Evolutionary conservation across 2,797 vertebrate genomes (phyloP).

Genomic region (Eulemur coronatus): DNA sequence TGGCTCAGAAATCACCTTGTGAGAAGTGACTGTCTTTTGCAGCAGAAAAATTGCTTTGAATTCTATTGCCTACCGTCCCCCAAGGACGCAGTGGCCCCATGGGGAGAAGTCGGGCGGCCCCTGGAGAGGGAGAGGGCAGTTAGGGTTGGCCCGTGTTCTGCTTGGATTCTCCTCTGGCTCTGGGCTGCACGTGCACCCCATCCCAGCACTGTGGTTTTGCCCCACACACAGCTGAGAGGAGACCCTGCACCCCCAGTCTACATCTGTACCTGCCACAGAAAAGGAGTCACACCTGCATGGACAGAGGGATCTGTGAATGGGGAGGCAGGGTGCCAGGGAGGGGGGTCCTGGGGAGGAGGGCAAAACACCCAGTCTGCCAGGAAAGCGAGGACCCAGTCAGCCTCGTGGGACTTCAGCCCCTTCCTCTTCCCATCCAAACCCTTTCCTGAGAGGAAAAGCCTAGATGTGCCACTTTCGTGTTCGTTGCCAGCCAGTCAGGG

Average conservation of each 20-base stretch:
- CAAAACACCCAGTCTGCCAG: rapidly evolving
- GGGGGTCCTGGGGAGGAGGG: rapidly evolving
- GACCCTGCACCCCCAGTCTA: neutral
- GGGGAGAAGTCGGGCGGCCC: rapidly evolving
- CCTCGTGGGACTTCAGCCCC: neutral
- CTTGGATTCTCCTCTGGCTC: neutral
- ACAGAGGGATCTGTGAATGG: neutral
- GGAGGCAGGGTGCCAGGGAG: neutral
- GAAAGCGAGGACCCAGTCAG: neutral
- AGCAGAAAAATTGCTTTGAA: neutral
- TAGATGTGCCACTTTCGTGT: too few species aligned
- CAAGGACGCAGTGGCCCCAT: neutral
- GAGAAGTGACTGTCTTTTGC: neutral
- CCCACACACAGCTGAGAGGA: neutral
- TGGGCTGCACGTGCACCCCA: neutral
- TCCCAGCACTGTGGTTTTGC: neutral
- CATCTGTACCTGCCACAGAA: neutral
- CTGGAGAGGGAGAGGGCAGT: neutral
- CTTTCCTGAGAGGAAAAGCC: neutral
- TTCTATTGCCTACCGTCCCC: rapidly evolving
- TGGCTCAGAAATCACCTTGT: neutral
- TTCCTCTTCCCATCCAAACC: neutral
- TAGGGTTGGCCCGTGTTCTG: neutral
- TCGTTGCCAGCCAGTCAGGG: neutral
- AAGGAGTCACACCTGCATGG: neutral